These are phyloP conservation scores for Smithornis capensis DNA, from an alignment of 2,113 vertebrate species.

Conservation along the genomic window DNA sequence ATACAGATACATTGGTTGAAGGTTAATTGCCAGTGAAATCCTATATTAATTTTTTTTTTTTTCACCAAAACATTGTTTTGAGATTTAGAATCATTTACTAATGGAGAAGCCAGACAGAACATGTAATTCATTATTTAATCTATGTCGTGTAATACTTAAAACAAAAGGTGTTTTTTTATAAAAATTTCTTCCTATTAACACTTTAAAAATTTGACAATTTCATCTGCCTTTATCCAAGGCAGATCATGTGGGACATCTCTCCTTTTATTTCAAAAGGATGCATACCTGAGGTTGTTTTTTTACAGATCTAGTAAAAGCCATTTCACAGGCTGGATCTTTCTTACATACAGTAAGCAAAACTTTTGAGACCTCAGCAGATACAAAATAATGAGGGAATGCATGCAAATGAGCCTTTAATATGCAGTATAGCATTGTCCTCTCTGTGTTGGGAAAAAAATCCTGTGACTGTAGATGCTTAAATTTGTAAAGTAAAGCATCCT, in stretches of 20 bases:
- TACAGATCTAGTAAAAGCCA: not conserved
- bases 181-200: not conserved
- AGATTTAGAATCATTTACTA: not conserved
- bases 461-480: not conserved
- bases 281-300: not conserved
- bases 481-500: not conserved
- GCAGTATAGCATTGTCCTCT: not conserved
- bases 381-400: constrained; percentile 33
- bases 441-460: not conserved
- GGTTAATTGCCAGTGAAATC: not conserved
- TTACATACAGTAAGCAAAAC: constrained; percentile 1
- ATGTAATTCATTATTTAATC: not conserved
- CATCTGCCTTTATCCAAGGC: not conserved
- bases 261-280: not conserved
- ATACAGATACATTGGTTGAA: not conserved
- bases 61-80: not conserved
- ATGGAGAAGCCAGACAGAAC: not conserved
- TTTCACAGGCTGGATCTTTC: not conserved
- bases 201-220: not conserved
- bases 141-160: not conserved
- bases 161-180: not conserved
- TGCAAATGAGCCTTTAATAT: constrained; percentile 15
- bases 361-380: not conserved
- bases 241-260: not conserved
- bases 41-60: not conserved